Percentiles rank a stretch among this genome's conserved stretches.
These are phyloP conservation scores for Bombyx huttoni DNA, from an alignment of 2,888 invertebrate genomes.

Conservation along the genomic window DNA sequence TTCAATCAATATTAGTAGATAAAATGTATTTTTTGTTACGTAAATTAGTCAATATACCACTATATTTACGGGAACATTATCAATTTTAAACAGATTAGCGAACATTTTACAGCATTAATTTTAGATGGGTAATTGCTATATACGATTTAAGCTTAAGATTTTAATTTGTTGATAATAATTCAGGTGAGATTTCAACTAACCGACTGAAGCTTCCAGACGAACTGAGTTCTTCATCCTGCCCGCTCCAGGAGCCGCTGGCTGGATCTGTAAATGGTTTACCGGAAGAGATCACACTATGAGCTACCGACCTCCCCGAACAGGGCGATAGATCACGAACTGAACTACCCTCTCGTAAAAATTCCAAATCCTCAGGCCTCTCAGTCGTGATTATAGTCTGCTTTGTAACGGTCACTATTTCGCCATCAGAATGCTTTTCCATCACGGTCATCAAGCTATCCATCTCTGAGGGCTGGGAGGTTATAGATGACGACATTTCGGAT, in stretches of 20 bases:
- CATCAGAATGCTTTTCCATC: constrained; percentile 54
- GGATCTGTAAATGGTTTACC: constrained; percentile 73
- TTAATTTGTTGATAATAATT: no score
- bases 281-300: constrained; percentile 59
- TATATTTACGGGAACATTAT: no score
- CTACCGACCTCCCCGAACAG: constrained; percentile 63
- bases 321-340: constrained; percentile 62
- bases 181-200: constrained; percentile 19
- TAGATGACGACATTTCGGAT: constrained; percentile 66
- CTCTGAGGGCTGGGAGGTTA: constrained; percentile 65
- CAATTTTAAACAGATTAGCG: no score
- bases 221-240: constrained; percentile 66
- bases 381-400: constrained; percentile 43
- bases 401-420: constrained; percentile 58
- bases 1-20: no score
- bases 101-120: no score
- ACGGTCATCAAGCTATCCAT: constrained; percentile 66
- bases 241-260: constrained; percentile 69
- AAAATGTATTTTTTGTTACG: no score
- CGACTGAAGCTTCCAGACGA: constrained; percentile 68
- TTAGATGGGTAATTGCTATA: no score
- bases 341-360: constrained; percentile 54
- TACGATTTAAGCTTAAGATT: no score
- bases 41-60: no score
- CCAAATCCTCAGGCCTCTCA: constrained; percentile 58